phyloP scores from a whole-genome alignment of 2,888 invertebrate species.

The Malthinus seriepunctatus region DNA sequence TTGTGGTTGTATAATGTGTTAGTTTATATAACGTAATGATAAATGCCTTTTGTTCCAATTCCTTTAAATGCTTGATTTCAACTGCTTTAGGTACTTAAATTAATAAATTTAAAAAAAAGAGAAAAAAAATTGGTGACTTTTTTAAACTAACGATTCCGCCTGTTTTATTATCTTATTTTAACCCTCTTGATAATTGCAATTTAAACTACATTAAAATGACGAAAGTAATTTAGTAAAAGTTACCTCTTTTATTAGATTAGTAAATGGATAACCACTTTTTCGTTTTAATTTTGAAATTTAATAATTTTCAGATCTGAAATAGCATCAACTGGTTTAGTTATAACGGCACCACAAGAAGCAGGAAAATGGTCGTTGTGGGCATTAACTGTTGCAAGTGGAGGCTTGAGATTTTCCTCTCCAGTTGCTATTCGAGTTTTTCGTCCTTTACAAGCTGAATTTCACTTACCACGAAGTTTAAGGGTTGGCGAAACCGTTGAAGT shows the following conservation, averaged over 20 bases:
- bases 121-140: background rate
- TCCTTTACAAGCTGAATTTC: slow-evolving; percentile 65
- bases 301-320: slow-evolving; percentile 56
- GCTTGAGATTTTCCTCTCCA: slow-evolving; percentile 61
- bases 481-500: slow-evolving; percentile 69
- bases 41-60: background rate
- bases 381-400: slow-evolving; percentile 59
- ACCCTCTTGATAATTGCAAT: slow-evolving; percentile 9
- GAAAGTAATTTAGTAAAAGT: slow-evolving; percentile 20
- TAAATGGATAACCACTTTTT: background rate
- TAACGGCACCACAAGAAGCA: slow-evolving; percentile 64
- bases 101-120: background rate
- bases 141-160: background rate
- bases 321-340: slow-evolving; percentile 62
- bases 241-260: slow-evolving; percentile 10
- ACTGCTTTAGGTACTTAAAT: background rate
- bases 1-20: slow-evolving; percentile 25
- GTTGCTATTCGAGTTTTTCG: slow-evolving; percentile 64
- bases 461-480: slow-evolving; percentile 62
- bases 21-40: slow-evolving; percentile 7
- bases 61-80: background rate
- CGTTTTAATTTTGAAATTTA: background rate
- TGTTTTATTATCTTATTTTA: slow-evolving; percentile 2
- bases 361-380: slow-evolving; percentile 70
- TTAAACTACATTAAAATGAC: slow-evolving; percentile 9